Evolutionary conservation across 1,140 invertebrate species (phyloP), one percentile per base, ranked within the genome.

Genomic region (Pristionchus pacificus): DNA sequence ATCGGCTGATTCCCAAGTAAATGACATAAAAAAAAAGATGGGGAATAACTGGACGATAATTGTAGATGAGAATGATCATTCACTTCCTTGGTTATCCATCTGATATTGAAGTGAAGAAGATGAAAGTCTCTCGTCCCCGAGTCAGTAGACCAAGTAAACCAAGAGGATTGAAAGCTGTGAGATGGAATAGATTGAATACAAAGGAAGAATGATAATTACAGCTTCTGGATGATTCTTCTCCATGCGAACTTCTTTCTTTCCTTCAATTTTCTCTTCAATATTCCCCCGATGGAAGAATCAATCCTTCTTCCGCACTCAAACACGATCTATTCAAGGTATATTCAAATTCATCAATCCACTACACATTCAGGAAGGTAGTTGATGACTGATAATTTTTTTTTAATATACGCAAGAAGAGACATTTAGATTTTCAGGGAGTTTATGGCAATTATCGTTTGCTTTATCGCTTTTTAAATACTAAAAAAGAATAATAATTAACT

Each of bases 21-120:
- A n/a, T n/a, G n/a, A n/a, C 24, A 28, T 38, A 25, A 19, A 30
- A 28, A 29, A 32, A 38, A 1, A 1, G 19, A 30, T 27, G 27
- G 15, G 25, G 27, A 38, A 10, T 14, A 38, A 6, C 29, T 63
- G 15, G 28, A 1, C 15, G 14, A 60, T 25, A 1, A 14, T 27
- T 70, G 10, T 27, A 73, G 85, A 88, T 98, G 77, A 95, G 97
- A 66, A 94, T 98, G 87, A 98, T 98, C 80, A 98, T 98, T 85
- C 98, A 98, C 88, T 59, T 98, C 70, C 89, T 98, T 76, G 95
- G 95, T 63, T 98, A 95, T 77, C 96, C 96, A 24, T 96, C 94
- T 74, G 70, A 76, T 29, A 74, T 76, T 33, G 69, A 76, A 32
- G 65, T 74, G 60, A 71, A 78, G 57, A 61, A 58, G 27, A 76